Percentiles rank a stretch among this genome's conserved stretches.
These are phyloP conservation scores for Apodemia zela DNA, from an alignment of 2,888 invertebrate species.

Conservation along the genomic window DNA sequence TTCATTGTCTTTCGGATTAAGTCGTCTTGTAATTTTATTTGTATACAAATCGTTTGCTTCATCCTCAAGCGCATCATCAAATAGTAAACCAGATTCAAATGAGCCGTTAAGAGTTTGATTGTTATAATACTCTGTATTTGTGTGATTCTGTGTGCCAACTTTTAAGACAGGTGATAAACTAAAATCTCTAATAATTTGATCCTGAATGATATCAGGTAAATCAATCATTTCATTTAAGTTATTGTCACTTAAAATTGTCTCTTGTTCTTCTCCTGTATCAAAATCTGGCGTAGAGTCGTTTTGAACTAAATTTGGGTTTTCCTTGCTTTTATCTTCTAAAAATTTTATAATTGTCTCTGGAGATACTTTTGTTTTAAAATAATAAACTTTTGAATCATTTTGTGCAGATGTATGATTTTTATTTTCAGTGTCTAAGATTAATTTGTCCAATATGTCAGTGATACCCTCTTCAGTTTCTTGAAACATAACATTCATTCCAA, in stretches of 20 bases:
- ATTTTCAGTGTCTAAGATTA: constrained; percentile 13
- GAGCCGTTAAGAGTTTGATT: neutral
- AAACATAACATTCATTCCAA: constrained; percentile 5
- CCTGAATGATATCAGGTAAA: neutral
- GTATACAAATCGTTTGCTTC: neutral
- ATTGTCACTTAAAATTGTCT: neutral
- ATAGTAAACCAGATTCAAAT: neutral
- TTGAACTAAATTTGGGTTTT: neutral
- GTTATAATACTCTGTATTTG: neutral
- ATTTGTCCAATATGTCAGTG: neutral
- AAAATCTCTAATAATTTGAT: neutral
- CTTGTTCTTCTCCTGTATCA: neutral
- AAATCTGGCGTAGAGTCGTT: neutral
- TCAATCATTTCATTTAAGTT: neutral
- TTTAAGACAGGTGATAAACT: neutral
- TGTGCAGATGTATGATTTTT: constrained; percentile 9
- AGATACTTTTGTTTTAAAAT: constrained; percentile 9
- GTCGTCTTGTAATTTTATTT: neutral
- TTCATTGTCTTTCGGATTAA: neutral
- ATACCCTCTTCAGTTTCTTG: constrained; percentile 15
- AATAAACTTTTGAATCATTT: constrained; percentile 18
- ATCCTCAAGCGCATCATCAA: neutral
- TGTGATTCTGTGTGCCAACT: neutral
- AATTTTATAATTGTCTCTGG: neutral
- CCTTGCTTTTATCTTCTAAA: neutral